Conservation (phyloP, 2,113 vertebrate genomes). For the Merops nubicus region DNA sequence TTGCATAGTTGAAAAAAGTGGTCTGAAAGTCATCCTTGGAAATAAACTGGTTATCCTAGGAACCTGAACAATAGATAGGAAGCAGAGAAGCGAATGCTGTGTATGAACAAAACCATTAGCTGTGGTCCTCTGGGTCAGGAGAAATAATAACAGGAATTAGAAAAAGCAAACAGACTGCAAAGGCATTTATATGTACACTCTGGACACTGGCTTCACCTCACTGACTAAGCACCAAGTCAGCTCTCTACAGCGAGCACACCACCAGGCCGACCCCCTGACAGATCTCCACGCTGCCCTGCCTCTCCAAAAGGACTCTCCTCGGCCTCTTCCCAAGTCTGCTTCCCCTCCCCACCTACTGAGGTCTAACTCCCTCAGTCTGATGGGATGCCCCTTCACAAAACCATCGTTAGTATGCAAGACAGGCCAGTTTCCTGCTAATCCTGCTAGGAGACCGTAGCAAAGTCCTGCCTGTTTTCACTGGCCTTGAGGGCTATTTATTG, state of each 20-base stretch:
- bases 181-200: background rate
- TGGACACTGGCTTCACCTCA: background rate
- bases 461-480: background rate
- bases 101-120: slow-evolving; percentile 54
- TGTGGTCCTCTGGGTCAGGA: slow-evolving; percentile 44
- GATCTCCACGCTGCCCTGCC: background rate
- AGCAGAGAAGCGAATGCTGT: slow-evolving; percentile 74
- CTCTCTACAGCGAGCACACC: background rate
- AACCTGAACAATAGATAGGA: slow-evolving; percentile 85
- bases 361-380: background rate
- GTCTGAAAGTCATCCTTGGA: slow-evolving; percentile 82
- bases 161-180: slow-evolving; percentile 18
- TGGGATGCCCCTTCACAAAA: slow-evolving; percentile 13
- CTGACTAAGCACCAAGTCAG: background rate
- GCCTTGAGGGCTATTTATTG: background rate
- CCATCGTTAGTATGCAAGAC: background rate
- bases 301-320: background rate
- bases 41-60: slow-evolving; percentile 82
- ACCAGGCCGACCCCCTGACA: background rate
- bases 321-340: background rate
- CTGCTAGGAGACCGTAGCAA: background rate
- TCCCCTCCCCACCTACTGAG: slow-evolving; percentile 1
- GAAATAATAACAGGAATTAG: background rate
- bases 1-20: slow-evolving; percentile 83
- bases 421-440: background rate